Percentiles rank a stretch among this genome's conserved stretches.
phyloP scores from a whole-genome alignment of 2,113 vertebrate genomes.

The Pholis gunnellus region DNA sequence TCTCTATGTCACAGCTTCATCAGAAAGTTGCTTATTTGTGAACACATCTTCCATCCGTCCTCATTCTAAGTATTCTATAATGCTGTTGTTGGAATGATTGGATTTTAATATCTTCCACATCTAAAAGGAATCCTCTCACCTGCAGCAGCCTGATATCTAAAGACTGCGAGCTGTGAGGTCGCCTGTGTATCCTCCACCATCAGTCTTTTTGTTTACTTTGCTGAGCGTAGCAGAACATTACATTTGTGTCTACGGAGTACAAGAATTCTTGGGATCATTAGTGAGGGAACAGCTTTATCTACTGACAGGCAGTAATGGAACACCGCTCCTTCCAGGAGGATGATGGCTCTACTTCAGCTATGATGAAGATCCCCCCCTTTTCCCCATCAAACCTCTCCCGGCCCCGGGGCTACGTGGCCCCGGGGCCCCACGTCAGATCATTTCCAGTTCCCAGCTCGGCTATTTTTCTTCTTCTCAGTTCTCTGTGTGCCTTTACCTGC shows the following conservation, averaged over 20 bases:
- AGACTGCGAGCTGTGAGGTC: conserved; percentile 8
- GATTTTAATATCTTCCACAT: not conserved
- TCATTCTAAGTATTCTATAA: not conserved
- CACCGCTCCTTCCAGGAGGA: conserved; percentile 26
- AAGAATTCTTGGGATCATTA: conserved; percentile 47
- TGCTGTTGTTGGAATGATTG: not conserved
- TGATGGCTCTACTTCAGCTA: conserved; percentile 41
- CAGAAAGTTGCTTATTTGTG: not conserved
- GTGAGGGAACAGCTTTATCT: conserved; percentile 44
- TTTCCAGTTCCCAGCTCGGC: conserved; percentile 37
- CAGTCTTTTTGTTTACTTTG: conserved; percentile 25
- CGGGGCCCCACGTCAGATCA: conserved; percentile 36
- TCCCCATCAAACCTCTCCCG: conserved; percentile 52
- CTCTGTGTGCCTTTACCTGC: conserved; percentile 4
- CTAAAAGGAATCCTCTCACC: not conserved
- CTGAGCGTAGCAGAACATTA: conserved; percentile 20
- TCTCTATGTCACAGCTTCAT: not conserved
- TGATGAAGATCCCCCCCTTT: conserved; percentile 37
- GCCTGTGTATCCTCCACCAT: not conserved
- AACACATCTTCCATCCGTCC: not conserved
- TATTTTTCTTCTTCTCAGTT: conserved; percentile 35
- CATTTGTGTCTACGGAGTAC: conserved; percentile 25
- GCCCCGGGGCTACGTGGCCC: conserved; percentile 46
- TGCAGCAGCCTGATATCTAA: not conserved
- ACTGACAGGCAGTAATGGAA: conserved; percentile 40